phyloP scores from a whole-genome alignment of 2,113 vertebrate species.

The Xyliphius kryptos region DNA sequence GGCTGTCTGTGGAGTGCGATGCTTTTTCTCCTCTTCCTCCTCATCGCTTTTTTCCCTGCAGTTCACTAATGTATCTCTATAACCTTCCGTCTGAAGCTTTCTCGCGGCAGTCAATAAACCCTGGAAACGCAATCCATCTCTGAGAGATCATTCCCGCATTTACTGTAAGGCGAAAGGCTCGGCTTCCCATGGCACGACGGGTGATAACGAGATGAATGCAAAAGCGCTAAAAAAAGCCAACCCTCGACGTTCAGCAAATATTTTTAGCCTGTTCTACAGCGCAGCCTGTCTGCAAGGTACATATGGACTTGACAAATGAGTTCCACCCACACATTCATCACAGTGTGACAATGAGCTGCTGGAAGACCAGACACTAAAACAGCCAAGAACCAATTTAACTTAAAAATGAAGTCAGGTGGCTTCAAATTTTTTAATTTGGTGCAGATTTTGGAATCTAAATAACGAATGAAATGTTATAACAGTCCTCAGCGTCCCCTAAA shows the following conservation, averaged over 20 bases:
- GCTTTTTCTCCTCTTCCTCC: conserved; percentile 49
- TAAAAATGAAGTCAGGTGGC: no score
- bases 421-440: no score
- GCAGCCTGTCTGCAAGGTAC: conserved; percentile 4
- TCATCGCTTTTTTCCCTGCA: neutral
- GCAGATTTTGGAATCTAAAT: no score
- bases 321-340: conserved; percentile 11
- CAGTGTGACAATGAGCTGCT: neutral
- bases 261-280: conserved; percentile 1
- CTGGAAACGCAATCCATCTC: conserved; percentile 69
- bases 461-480: no score
- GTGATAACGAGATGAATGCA: conserved; percentile 17
- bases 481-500: no score
- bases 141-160: conserved; percentile 70
- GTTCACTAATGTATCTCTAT: conserved; percentile 64
- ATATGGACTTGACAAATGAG: conserved; percentile 1
- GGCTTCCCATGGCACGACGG: conserved; percentile 46
- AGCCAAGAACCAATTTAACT: no score
- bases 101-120: conserved; percentile 62
- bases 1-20: conserved; percentile 41
- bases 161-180: conserved; percentile 64
- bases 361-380: no score
- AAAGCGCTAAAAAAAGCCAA: conserved; percentile 11
- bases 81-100: conserved; percentile 34
- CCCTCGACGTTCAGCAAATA: neutral